These are phyloP conservation scores for Pachyuromys duprasi DNA, from an alignment of 2,797 vertebrate species.

Conservation along the genomic window DNA sequence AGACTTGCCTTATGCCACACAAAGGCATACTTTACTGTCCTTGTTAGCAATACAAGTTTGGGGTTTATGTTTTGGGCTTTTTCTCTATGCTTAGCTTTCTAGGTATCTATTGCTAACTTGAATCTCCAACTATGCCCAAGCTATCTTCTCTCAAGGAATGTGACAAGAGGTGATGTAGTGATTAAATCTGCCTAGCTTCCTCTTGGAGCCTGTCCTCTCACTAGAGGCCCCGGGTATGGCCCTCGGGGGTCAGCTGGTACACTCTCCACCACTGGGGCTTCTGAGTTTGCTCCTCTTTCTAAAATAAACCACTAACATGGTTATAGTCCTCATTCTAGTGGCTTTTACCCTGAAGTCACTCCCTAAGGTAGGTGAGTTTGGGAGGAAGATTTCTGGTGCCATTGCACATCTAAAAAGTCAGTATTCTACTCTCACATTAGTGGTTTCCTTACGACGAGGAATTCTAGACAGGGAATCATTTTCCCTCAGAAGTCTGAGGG, in stretches of 20 bases:
- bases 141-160: background rate
- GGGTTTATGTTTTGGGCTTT: background rate
- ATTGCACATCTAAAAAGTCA: background rate
- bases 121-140: background rate
- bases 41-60: background rate
- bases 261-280: background rate
- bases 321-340: background rate
- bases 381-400: background rate
- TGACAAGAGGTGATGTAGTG: background rate
- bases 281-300: background rate
- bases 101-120: background rate
- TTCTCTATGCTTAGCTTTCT: constrained; percentile 7
- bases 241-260: no score
- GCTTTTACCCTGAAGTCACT: background rate
- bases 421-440: background rate
- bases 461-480: constrained; percentile 1
- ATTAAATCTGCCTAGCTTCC: background rate
- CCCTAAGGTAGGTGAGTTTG: background rate
- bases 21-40: background rate
- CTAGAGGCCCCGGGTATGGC: accelerated
- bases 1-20: constrained; percentile 2
- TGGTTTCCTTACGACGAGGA: background rate
- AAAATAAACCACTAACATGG: no score
- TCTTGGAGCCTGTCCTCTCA: background rate
- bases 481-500: constrained; percentile 6